Percentiles rank a stretch among this genome's conserved stretches.
phyloP scores from a whole-genome alignment of 2,113 vertebrate species.

The Emydura subglobosa region DNA sequence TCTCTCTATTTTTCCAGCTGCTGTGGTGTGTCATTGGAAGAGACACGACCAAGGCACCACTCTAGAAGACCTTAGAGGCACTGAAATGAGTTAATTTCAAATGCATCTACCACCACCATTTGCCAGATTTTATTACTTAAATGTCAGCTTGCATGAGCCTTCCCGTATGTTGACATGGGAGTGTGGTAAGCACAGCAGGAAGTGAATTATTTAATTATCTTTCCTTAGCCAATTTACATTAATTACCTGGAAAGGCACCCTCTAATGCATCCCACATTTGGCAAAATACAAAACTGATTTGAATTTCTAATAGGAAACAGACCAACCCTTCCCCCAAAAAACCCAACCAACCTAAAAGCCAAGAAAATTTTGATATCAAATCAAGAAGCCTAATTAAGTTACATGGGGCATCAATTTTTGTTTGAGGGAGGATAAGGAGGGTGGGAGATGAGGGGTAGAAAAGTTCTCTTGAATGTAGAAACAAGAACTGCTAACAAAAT shows the following conservation, averaged over 20 bases:
- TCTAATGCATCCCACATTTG: background rate
- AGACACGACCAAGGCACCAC: accelerated
- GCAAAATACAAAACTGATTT: background rate
- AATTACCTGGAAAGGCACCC: background rate
- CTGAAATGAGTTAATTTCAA: background rate
- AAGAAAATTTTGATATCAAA: background rate
- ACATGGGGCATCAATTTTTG: background rate
- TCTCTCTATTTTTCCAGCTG: background rate
- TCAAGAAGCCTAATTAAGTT: background rate
- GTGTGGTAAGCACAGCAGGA: background rate
- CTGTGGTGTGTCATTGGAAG: background rate
- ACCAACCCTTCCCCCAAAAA: background rate
- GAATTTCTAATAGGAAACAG: accelerated
- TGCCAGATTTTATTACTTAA: background rate
- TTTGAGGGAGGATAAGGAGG: background rate
- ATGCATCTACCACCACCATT: accelerated
- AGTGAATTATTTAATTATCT: background rate
- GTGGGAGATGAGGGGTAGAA: background rate
- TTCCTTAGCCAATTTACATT: background rate
- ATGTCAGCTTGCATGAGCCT: background rate
- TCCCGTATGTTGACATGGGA: background rate
- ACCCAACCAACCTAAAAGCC: background rate
- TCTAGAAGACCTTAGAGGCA: background rate
- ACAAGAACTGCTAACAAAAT: background rate
- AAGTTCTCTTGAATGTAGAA: background rate